Conservation (phyloP, 2,113 vertebrate species). For the Channa argus region DNA sequence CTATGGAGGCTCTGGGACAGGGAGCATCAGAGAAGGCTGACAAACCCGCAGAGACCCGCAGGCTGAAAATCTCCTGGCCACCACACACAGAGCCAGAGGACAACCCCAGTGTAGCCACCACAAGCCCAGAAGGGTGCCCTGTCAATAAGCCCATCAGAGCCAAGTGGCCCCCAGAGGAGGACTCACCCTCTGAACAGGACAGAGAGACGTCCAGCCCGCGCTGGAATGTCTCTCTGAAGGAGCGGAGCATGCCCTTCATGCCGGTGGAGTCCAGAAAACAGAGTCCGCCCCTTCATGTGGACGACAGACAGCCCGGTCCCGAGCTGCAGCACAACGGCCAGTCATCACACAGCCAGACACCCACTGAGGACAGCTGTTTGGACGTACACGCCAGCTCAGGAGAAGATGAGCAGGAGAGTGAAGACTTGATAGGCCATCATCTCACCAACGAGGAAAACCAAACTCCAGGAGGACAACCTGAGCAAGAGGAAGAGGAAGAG, state of each 20-base stretch:
- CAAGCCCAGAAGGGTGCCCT: constrained; percentile 78
- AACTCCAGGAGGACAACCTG: constrained; percentile 19
- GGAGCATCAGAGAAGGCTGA: constrained; percentile 76
- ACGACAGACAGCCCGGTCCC: constrained; percentile 43
- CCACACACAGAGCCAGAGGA: constrained; percentile 78
- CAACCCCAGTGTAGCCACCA: constrained; percentile 42
- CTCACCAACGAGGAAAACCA: constrained; percentile 25
- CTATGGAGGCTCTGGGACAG: constrained; percentile 90
- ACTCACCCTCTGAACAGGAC: constrained; percentile 68
- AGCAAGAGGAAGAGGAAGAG: constrained; percentile 20
- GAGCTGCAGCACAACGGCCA: constrained; percentile 41
- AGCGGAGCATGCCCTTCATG: constrained; percentile 90
- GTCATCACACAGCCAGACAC: constrained; percentile 20
- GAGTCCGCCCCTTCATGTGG: constrained; percentile 61
- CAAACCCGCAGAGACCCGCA: constrained; percentile 88
- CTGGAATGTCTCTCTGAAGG: constrained; percentile 89
- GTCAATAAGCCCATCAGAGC: constrained; percentile 82
- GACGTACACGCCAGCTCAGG: constrained; percentile 62
- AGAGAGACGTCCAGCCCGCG: constrained; percentile 85
- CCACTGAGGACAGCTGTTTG: constrained; percentile 53
- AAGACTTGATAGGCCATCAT: constrained; percentile 1
- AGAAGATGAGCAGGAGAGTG: constrained; percentile 44
- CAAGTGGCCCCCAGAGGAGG: constrained; percentile 96
- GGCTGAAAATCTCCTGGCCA: constrained; percentile 94
- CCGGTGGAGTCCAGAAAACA: constrained; percentile 29